Percentiles rank a stretch among this genome's conserved stretches.
These are phyloP conservation scores for Cinara cedri DNA, from an alignment of 2,888 invertebrate species.

Conservation along the genomic window DNA sequence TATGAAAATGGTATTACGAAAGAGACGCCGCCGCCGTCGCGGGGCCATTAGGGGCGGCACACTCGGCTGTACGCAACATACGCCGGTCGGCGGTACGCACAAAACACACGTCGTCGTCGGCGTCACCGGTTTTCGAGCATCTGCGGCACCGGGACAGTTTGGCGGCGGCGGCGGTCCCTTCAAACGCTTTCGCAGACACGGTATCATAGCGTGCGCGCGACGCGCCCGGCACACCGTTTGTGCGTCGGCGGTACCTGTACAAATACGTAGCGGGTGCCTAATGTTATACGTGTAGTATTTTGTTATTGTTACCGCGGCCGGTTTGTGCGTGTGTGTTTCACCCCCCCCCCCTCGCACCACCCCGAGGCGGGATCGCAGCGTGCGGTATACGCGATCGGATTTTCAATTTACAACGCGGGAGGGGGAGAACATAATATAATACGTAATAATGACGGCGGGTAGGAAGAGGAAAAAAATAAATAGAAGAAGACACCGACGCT, in stretches of 20 bases:
- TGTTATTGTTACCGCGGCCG: slow-evolving; percentile 29
- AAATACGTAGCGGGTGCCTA: too few relatives aligned
- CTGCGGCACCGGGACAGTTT: background rate
- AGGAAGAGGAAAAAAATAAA: too few relatives aligned
- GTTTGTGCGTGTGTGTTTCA: slow-evolving; percentile 40
- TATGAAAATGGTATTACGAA: too few relatives aligned
- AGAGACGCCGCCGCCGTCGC: too few relatives aligned
- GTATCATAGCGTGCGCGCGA: too few relatives aligned
- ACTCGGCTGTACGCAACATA: too few relatives aligned
- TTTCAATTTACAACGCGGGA: slow-evolving; percentile 39
- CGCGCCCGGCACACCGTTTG: too few relatives aligned
- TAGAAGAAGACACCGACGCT: background rate
- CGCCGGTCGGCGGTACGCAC: too few relatives aligned
- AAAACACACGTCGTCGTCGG: background rate
- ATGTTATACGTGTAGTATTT: background rate
- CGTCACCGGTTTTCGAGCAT: slow-evolving; percentile 48
- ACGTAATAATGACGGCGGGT: too few relatives aligned
- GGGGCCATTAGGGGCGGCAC: too few relatives aligned
- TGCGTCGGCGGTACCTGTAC: too few relatives aligned
- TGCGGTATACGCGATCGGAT: slow-evolving; percentile 43
- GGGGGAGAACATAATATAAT: background rate
- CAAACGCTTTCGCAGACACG: background rate
- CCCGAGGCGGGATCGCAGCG: slow-evolving; percentile 34
- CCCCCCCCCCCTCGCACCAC: too few relatives aligned
- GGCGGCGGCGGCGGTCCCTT: slow-evolving; percentile 30